Base-by-base conservation (phyloP, 2,113 vertebrate genomes). In the Apteryx mantelli region DNA sequence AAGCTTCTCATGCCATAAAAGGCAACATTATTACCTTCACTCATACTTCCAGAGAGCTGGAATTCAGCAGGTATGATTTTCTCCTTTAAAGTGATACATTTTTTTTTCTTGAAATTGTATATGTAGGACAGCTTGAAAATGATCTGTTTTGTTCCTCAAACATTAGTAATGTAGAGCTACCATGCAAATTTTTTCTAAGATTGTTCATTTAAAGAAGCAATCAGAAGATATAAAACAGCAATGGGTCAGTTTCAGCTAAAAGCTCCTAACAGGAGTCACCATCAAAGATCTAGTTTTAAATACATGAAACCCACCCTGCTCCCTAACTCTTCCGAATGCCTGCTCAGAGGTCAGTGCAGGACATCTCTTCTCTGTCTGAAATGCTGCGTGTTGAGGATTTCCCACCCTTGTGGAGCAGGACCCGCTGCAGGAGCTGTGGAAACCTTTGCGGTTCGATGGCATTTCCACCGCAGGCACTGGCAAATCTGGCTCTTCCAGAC, bases 191-290 rank as follows among this genome's bases (percentile, higher is more conserved):
- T 91, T 96, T 95, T 25, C 92, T 65, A 50, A 85, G 90, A 95
- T 64, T 90, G 56, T 82, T 95, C 66, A 94, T 96, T 97, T 96
- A 76, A 97, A 93, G 82, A 86, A 91, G 32, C 69, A 96, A 84
- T 84, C 78, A 82, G 86, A 96, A 94, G 87, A 94, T 48, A 92
- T 52, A 97, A 95, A 95, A 69, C 89, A 97, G 56, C 65, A 92
- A 94, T 79, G 24, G 83, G 93, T 56, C 58, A 69, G 48, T 84
- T 93, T 91, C 65, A 74, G 70, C 93, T 96, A 91, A 98, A 97
- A 97, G 89, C 58, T 97, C 92, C 95, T 95, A 96, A 88, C 34
- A 88, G 42, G 58, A 78, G 30, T 69, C 60, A 34, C 83, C 82
- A 95, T 96, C 78, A 88, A 66, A 95, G 77, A 95, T 87, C 83